Evolutionary conservation across 1,140 invertebrate species (phyloP).

Genomic region (Sminthurides bifidus): DNA sequence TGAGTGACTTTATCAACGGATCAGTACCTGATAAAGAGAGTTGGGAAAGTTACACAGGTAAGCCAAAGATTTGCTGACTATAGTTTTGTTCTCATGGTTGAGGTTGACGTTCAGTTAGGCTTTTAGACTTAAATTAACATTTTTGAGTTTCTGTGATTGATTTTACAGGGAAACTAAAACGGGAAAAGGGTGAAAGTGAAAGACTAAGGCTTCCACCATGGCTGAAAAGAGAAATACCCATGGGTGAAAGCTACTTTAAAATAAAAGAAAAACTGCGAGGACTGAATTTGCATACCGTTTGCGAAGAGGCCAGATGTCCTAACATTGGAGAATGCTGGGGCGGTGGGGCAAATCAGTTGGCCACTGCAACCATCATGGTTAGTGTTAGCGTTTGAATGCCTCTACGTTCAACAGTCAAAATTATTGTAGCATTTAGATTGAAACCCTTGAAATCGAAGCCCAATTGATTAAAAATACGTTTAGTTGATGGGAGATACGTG

Average conservation of each 20-base stretch:
- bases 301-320: constrained; percentile 96
- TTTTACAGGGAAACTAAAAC: constrained; percentile 52
- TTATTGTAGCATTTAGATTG: neutral
- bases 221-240: constrained; percentile 91
- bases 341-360: constrained; percentile 71
- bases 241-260: constrained; percentile 49
- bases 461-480: constrained; percentile 21
- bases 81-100: no score
- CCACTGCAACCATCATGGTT: constrained; percentile 85
- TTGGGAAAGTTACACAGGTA: constrained; percentile 56
- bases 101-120: neutral
- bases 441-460: neutral
- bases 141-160: neutral
- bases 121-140: neutral
- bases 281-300: constrained; percentile 91
- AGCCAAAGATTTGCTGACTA: neutral
- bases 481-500: constrained; percentile 86
- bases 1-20: constrained; percentile 43
- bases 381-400: no score
- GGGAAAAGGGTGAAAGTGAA: constrained; percentile 65
- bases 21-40: constrained; percentile 42
- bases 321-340: constrained; percentile 99
- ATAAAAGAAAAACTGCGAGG: constrained; percentile 76
- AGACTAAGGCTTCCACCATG: constrained; percentile 85
- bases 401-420: no score